A percentile compares a stretch with the other conserved stretches of the same genome.
These are phyloP conservation scores for Mechanitis mazaeus DNA, from an alignment of 2,888 invertebrate genomes.

Conservation along the genomic window DNA sequence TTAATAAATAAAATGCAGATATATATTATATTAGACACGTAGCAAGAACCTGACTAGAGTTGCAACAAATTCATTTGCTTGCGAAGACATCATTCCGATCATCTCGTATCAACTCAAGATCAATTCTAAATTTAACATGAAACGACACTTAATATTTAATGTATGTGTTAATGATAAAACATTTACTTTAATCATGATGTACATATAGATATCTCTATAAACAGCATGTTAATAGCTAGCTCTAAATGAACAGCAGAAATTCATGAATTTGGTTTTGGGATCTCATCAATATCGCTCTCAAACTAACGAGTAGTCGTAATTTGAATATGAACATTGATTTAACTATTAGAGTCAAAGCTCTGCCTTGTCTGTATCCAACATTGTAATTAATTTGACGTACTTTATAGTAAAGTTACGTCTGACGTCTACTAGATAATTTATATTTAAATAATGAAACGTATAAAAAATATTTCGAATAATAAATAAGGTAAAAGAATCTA, in stretches of 20 bases:
- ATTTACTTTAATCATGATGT: too few relatives aligned
- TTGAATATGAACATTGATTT: slow-evolving; percentile 9
- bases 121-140: slow-evolving; percentile 56
- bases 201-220: not conserved
- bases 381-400: not conserved
- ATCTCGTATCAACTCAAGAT: slow-evolving; percentile 44
- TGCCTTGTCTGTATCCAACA: not conserved
- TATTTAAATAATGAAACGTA: too few relatives aligned
- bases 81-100: slow-evolving; percentile 33
- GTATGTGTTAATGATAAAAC: too few relatives aligned
- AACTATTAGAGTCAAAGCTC: slow-evolving; percentile 20
- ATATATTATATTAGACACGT: too few relatives aligned
- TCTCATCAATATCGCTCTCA: not conserved
- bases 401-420: too few relatives aligned
- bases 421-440: too few relatives aligned
- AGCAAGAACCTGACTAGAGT: slow-evolving; percentile 52
- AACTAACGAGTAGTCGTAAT: slow-evolving; percentile 27
- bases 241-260: not conserved
- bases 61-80: slow-evolving; percentile 49
- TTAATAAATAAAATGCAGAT: too few relatives aligned
- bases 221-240: not conserved
- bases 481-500: too few relatives aligned
- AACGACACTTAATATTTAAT: not conserved
- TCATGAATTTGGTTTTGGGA: not conserved
- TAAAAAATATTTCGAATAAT: too few relatives aligned